Percentiles rank a stretch among this genome's conserved stretches.
Evolutionary conservation across 2,888 invertebrate species (phyloP).

Genomic region (Uloborus plumipes): DNA sequence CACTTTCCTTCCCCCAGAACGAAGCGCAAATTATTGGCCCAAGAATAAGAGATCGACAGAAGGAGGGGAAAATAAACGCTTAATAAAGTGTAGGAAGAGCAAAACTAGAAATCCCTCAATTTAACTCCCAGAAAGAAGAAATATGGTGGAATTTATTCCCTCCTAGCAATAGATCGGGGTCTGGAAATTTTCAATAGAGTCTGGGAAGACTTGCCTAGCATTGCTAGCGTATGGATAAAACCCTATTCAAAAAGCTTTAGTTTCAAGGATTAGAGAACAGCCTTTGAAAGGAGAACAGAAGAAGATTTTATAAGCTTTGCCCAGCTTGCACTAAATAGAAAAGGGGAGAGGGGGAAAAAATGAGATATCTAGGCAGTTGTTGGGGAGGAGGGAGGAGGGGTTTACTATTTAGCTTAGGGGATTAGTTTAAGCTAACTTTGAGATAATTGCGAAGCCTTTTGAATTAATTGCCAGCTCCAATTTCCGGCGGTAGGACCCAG

Average conservation of each 20-base stretch:
- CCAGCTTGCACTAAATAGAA: slow-evolving; percentile 50
- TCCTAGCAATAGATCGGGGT: slow-evolving; percentile 42
- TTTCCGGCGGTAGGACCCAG: slow-evolving; percentile 45
- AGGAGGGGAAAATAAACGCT: slow-evolving; percentile 32
- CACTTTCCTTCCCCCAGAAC: neutral
- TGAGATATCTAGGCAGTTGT: slow-evolving; percentile 53
- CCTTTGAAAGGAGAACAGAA: slow-evolving; percentile 53
- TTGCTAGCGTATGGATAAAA: slow-evolving; percentile 51
- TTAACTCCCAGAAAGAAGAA: slow-evolving; percentile 39
- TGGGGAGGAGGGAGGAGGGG: slow-evolving; percentile 54
- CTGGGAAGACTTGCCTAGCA: slow-evolving; percentile 41
- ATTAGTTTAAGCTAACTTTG: slow-evolving; percentile 61
- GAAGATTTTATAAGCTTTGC: slow-evolving; percentile 61
- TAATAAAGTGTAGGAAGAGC: slow-evolving; percentile 33
- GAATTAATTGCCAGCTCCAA: slow-evolving; percentile 63
- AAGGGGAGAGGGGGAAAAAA: slow-evolving; percentile 34
- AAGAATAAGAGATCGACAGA: too few species aligned
- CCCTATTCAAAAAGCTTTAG: slow-evolving; percentile 63
- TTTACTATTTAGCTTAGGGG: slow-evolving; percentile 62
- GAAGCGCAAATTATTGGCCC: neutral
- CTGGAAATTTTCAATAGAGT: slow-evolving; percentile 63
- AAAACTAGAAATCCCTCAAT: slow-evolving; percentile 32
- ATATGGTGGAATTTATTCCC: slow-evolving; percentile 29
- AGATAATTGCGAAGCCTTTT: slow-evolving; percentile 62
- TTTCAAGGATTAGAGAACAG: slow-evolving; percentile 57